Evolutionary conservation across 37 sponge, comb jelly and placozoan species (phyloP).

Genomic region (Oscarella lobularis): DNA sequence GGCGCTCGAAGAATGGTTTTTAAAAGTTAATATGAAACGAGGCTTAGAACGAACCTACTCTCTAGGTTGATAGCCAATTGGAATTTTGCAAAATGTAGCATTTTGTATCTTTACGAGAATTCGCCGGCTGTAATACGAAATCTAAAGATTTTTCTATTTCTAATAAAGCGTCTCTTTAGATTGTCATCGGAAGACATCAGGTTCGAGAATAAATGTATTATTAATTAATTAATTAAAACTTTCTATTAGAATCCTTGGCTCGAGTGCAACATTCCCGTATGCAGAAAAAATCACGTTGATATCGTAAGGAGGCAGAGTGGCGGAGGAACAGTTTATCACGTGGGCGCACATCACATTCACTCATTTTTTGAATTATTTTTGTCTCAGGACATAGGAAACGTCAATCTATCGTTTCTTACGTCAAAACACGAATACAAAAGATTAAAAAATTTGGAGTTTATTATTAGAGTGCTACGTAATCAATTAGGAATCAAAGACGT

Average conservation of each 20-base stretch:
- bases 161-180: not conserved
- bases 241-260: not conserved
- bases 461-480: not conserved
- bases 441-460: not conserved
- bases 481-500: not conserved
- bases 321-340: not conserved
- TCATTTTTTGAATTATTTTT: not conserved
- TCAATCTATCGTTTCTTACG: not conserved
- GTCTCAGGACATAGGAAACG: not conserved
- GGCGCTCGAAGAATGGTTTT: too few relatives aligned
- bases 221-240: not conserved
- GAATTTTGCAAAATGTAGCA: not conserved
- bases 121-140: not conserved
- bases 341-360: not conserved
- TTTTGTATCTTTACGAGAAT: not conserved
- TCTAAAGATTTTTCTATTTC: not conserved
- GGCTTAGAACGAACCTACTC: too few relatives aligned
- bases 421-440: not conserved
- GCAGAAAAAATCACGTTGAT: not conserved
- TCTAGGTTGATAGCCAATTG: not conserved
- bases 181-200: conserved; percentile 2
- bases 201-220: not conserved
- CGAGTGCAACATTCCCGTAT: not conserved
- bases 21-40: too few relatives aligned
- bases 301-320: not conserved